Base-by-base conservation (phyloP, 2,113 vertebrate species). In the Eulacestoma nigropectus region DNA sequence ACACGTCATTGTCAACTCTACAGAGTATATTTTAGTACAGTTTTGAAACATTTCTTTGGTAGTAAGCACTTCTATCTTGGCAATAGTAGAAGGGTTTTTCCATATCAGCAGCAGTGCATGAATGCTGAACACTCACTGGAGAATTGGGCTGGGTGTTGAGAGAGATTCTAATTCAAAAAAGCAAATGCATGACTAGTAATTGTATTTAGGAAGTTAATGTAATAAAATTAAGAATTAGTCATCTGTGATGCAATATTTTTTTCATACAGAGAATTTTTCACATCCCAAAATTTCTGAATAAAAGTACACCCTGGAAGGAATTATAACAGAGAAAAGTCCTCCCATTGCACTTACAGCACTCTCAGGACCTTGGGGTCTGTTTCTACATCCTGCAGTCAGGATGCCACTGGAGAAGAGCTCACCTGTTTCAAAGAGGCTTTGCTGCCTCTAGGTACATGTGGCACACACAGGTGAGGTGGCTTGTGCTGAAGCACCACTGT, bases 41-140 rank as follows among this genome's bases (percentile, higher is more conserved):
- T 76, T 96, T 75, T 73, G 89, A 91, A 89, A 62, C 59, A 39
- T 84, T 95, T 92, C 89, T 79, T 91, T 90, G 70, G 73, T 91
- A 72, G 73, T 72, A 95, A 95, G 91, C 84, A 89, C 53, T 95
- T 95, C 39, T 62, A 33, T 56, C 59, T 84, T 91, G 91, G 90
- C 94, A 94, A 5, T 14, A 32, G 55, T 55, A 16, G 72, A 80
- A 94, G 80, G 70, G 67, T 59, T 95, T 95, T 95, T 96, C 93
- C 50, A 0, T 81, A 78, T 96, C 94, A 74, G 94, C 93, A 96
- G 8, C 74, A 62, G 86, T 78, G 93, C 94, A 11, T 92, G 93
- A 92, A 90, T 74, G 55, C 91, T 95, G 93, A 90, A 79, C 69
- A 74, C 70, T 80, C 90, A 53, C 67, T 18, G 26, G 87, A 87